Evolutionary conservation across 2,113 vertebrate genomes (phyloP).

Genomic region (Lagopus leucura): DNA sequence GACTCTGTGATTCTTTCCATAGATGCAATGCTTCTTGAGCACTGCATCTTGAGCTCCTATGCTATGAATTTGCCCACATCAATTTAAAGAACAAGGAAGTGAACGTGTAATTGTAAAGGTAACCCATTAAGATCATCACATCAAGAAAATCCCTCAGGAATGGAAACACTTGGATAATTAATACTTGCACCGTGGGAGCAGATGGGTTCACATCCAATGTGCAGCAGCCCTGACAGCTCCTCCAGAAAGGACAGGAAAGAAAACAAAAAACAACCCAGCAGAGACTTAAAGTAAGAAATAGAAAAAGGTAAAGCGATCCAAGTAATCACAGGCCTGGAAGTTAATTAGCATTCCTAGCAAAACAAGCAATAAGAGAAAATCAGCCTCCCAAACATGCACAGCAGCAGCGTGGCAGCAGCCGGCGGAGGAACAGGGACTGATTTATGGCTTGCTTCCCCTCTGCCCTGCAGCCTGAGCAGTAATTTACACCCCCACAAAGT

Average conservation of each 20-base stretch:
- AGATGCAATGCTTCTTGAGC: not conserved
- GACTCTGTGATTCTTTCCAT: too few species aligned
- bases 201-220: rapidly evolving
- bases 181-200: not conserved
- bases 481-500: not conserved
- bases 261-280: not conserved
- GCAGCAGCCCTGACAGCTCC: not conserved
- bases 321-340: not conserved
- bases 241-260: not conserved
- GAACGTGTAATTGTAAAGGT: not conserved
- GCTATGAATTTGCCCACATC: not conserved
- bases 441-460: too few species aligned
- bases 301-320: not conserved
- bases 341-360: not conserved
- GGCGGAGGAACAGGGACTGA: not conserved
- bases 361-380: not conserved
- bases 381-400: not conserved
- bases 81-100: not conserved
- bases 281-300: not conserved
- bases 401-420: not conserved
- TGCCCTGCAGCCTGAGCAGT: not conserved
- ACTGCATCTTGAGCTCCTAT: not conserved
- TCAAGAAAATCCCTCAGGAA: not conserved
- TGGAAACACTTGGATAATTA: not conserved
- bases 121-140: not conserved